These are phyloP conservation scores for Telenomus remus DNA, from an alignment of 1,140 invertebrate species.

Conservation along the genomic window DNA sequence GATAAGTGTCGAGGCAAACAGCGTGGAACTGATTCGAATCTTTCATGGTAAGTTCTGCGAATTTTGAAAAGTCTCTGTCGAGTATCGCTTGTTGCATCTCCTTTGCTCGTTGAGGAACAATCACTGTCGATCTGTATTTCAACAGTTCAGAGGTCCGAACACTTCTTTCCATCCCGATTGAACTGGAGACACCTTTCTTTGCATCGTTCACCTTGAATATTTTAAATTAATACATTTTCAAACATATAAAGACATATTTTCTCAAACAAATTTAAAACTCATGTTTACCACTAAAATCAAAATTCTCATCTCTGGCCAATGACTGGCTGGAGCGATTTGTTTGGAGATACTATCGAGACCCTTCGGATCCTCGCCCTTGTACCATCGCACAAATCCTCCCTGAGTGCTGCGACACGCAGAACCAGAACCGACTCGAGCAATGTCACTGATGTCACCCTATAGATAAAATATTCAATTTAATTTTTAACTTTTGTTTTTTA, in stretches of 20 bases:
- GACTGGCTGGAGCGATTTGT: slow-evolving; percentile 81
- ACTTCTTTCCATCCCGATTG: slow-evolving; percentile 91
- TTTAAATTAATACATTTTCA: slow-evolving; percentile 3
- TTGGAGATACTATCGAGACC: slow-evolving; percentile 90
- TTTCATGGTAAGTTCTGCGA: slow-evolving; percentile 96
- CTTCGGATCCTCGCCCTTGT: slow-evolving; percentile 80
- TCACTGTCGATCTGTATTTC: slow-evolving; percentile 81
- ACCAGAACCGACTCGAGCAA: slow-evolving; percentile 93
- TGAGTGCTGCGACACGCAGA: slow-evolving; percentile 96
- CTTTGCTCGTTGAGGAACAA: slow-evolving; percentile 84
- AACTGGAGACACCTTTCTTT: slow-evolving; percentile 92
- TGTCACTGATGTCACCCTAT: slow-evolving; percentile 84
- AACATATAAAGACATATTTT: too few relatives aligned
- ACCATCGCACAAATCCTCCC: slow-evolving; percentile 96
- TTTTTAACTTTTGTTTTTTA: neutral
- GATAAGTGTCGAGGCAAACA: slow-evolving; percentile 94
- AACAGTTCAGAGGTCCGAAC: slow-evolving; percentile 90
- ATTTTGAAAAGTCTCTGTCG: slow-evolving; percentile 87
- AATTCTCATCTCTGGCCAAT: slow-evolving; percentile 95
- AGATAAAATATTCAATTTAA: neutral
- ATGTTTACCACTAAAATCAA: slow-evolving; percentile 92
- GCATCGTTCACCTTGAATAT: slow-evolving; percentile 83
- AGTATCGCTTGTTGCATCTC: slow-evolving; percentile 87
- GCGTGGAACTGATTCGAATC: slow-evolving; percentile 99
- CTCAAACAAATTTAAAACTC: too few relatives aligned